Conservation (phyloP, 2,888 invertebrate genomes). For the Campoletis raptor region DNA sequence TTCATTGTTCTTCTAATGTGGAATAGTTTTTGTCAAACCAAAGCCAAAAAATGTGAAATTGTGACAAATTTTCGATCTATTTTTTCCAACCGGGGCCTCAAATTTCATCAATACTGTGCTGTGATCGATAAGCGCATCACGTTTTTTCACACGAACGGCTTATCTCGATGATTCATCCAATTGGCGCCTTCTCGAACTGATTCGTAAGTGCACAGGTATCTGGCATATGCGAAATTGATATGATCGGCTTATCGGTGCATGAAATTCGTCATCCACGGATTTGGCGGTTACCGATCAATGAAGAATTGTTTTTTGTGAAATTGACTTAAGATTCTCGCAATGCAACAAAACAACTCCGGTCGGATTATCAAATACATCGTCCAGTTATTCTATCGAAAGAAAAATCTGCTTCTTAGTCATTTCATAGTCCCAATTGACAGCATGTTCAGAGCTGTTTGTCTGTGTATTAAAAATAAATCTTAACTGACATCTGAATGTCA, state of each 20-base stretch:
- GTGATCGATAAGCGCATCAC: conserved; percentile 59
- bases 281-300: conserved; percentile 32
- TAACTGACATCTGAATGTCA: background rate
- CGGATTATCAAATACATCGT: too few species aligned
- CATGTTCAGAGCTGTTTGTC: background rate
- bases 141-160: conserved; percentile 39
- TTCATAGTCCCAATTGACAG: background rate
- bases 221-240: background rate
- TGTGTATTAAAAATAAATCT: background rate
- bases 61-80: background rate
- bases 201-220: conserved; percentile 57
- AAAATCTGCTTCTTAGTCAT: background rate
- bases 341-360: background rate
- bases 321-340: background rate
- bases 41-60: background rate
- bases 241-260: conserved; percentile 38
- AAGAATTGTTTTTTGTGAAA: background rate
- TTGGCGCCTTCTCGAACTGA: conserved; percentile 61
- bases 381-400: background rate
- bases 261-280: conserved; percentile 22
- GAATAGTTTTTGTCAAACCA: background rate
- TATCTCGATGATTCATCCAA: conserved; percentile 70
- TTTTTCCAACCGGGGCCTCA: background rate
- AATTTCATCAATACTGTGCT: background rate
- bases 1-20: background rate